Conservation (phyloP, 2,888 invertebrate species). For the Hyposoter didymator region DNA sequence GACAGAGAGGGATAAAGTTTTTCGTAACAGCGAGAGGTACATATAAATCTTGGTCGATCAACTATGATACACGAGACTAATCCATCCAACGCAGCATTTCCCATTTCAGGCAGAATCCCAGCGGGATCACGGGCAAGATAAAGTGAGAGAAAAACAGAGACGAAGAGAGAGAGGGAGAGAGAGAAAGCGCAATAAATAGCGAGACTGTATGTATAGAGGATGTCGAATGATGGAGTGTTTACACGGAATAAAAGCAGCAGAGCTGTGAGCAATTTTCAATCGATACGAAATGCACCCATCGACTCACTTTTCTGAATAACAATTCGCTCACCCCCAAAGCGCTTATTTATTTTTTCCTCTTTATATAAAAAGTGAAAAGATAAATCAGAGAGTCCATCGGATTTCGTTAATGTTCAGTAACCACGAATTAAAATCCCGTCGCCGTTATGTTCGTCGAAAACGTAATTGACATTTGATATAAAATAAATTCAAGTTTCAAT, state of each 20-base stretch:
- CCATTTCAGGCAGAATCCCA: constrained; percentile 17
- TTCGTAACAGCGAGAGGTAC: not conserved
- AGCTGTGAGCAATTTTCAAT: constrained; percentile 50
- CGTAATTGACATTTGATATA: not conserved
- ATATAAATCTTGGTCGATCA: constrained; percentile 37
- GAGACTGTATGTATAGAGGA: constrained; percentile 17
- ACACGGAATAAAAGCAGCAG: constrained; percentile 47
- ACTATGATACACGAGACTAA: constrained; percentile 33
- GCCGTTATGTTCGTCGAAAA: not conserved
- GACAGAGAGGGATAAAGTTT: not conserved
- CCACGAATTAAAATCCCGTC: not conserved
- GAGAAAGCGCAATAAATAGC: constrained; percentile 17
- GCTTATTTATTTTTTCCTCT: not conserved
- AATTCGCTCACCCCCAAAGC: not conserved
- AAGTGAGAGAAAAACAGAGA: constrained; percentile 17
- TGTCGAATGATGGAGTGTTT: constrained; percentile 56
- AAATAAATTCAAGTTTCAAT: not conserved
- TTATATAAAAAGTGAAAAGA: not conserved
- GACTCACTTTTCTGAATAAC: not conserved
- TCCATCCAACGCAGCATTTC: constrained; percentile 27
- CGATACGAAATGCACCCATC: constrained; percentile 22
- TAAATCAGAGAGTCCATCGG: not conserved
- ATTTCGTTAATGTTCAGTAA: not conserved
- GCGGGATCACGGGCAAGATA: constrained; percentile 8
- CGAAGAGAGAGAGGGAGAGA: not conserved